Evolutionary conservation across 2,888 invertebrate genomes (phyloP).

Genomic region (Scelioninae gen. 2): DNA sequence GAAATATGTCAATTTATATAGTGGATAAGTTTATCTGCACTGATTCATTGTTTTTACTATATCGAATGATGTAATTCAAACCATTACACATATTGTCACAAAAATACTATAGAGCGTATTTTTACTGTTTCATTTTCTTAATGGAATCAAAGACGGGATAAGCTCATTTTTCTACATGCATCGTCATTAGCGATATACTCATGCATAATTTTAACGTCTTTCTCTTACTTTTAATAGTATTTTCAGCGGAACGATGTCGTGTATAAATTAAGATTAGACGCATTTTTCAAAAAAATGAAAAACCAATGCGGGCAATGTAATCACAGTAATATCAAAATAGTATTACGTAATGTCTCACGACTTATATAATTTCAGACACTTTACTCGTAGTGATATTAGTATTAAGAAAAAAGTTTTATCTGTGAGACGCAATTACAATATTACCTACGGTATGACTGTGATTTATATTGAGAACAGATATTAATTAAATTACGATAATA

Average conservation of each 20-base stretch:
- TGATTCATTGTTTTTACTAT: conserved; percentile 13
- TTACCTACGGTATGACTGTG: conserved; percentile 49
- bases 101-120: conserved; percentile 34
- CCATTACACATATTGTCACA: conserved; percentile 26
- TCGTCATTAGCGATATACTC: conserved; percentile 68
- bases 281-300: conserved; percentile 30
- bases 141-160: conserved; percentile 71
- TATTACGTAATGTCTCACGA: conserved; percentile 42
- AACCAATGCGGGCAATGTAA: conserved; percentile 38
- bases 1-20: conserved; percentile 20
- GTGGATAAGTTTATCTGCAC: conserved; percentile 4
- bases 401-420: conserved; percentile 45
- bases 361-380: conserved; percentile 50
- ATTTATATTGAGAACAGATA: conserved; percentile 42
- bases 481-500: conserved; percentile 46
- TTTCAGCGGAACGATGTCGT: conserved; percentile 53
- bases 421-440: conserved; percentile 49
- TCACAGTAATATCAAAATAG: conserved; percentile 53
- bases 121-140: conserved; percentile 50
- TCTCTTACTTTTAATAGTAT: conserved; percentile 52
- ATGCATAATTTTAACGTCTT: conserved; percentile 46
- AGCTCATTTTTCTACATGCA: conserved; percentile 75
- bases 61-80: conserved; percentile 15
- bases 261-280: conserved; percentile 51
- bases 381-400: conserved; percentile 54